Percentiles rank a stretch among this genome's conserved stretches.
Evolutionary conservation across 2,113 vertebrate genomes (phyloP).

Genomic region (Malurus melanocephalus): DNA sequence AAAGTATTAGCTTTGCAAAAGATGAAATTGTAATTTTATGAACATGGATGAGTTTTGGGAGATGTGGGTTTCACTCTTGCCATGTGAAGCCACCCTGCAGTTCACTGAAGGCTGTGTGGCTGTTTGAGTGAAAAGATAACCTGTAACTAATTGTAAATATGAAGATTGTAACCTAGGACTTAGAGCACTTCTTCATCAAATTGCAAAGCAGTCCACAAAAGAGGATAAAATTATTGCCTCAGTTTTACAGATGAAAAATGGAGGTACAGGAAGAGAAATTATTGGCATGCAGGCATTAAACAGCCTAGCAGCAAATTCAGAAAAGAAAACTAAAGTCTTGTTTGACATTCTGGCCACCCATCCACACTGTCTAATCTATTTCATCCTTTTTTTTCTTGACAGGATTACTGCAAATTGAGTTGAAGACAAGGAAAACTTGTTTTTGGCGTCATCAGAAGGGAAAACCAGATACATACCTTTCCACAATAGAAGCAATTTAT

Average conservation of each 20-base stretch:
- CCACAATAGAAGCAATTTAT: conserved; percentile 96
- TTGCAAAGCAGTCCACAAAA: neutral
- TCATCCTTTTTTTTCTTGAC: neutral
- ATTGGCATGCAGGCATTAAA: neutral
- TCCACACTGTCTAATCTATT: neutral
- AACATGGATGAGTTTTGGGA: neutral
- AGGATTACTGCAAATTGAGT: conserved; percentile 91
- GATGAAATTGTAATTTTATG: neutral
- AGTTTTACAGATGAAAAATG: neutral
- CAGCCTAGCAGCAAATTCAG: neutral
- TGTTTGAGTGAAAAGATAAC: neutral
- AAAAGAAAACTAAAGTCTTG: neutral
- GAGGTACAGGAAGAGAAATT: neutral
- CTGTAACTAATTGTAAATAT: neutral
- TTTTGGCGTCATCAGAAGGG: conserved; percentile 97
- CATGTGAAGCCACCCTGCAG: neutral
- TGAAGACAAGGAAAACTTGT: conserved; percentile 91
- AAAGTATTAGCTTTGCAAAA: neutral
- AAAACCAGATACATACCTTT: conserved; percentile 91
- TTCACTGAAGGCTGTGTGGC: neutral
- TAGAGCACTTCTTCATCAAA: neutral
- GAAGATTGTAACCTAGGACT: neutral
- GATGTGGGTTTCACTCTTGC: neutral
- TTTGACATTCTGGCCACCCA: neutral
- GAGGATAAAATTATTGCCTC: neutral